Evolutionary conservation across 2,888 invertebrate genomes (phyloP), one percentile per base, ranked within the genome.

Genomic region (Platycheirus albimanus): DNA sequence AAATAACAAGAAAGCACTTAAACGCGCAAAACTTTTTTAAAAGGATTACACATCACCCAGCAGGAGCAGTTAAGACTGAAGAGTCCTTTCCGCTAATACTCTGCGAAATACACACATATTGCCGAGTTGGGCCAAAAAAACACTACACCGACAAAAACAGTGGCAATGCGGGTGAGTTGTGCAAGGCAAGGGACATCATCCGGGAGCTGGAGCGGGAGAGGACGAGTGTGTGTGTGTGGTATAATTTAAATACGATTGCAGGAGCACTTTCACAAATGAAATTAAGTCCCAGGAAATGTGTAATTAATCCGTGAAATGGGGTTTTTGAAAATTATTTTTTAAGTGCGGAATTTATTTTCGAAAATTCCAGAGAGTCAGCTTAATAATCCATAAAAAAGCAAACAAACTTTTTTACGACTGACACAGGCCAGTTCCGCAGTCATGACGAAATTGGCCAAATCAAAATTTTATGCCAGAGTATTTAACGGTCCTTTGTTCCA

Each of bases 1-100:
- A 77, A 66, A 77, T 72, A 83, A 63, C 72, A 77, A 43, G 77
- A 67, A 81, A 77, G 71, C 81, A 81, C 81, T 81, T 81, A 67
- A 72, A 67, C 24, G 71, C 33, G n/a, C n/a, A n/a, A 54, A 81
- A 77, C 63, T 83, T 77, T 71, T 77, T 4, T 7, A 24, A 72
- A 77, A 77, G 81, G 81, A 83, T 83, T 83, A 77, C 5, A 33
- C 30, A 33, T 33, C 8, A 24, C 3, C 24, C 24, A 4, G 24
- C 24, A 24, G 24, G 24, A 24, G 24, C 30, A 7, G 30, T 8
- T 8, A 8, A 8, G 30, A 33, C 30, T 33, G 30, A 33, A 33
- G 24, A 67, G 75, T 69, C 64, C 64, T 71, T 71, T 24, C 6
- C 24, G 58, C 33, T 52, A 43, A 52, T 67, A 30, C 54, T 33